A percentile compares a stretch with the other conserved stretches of the same genome.
These are phyloP conservation scores for Tachycineta bicolor DNA, from an alignment of 2,113 vertebrate species.

Conservation along the genomic window DNA sequence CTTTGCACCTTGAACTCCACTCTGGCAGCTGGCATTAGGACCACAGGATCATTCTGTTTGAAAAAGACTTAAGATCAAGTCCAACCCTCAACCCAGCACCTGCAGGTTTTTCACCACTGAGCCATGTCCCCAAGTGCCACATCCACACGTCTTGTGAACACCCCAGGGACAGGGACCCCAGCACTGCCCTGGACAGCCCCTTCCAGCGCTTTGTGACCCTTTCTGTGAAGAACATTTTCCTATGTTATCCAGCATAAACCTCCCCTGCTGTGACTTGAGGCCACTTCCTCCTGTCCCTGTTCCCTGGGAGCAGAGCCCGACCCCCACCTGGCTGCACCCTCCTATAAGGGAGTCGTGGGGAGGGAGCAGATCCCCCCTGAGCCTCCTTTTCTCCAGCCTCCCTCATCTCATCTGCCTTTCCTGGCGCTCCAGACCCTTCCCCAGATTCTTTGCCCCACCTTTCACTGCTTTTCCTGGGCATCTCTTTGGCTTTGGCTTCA, in stretches of 20 bases:
- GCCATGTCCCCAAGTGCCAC: not conserved
- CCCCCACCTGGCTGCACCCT: not conserved
- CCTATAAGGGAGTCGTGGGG: not conserved
- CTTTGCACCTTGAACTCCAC: not conserved
- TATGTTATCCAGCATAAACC: not conserved
- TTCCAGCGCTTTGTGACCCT: not conserved
- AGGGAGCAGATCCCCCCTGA: too few species aligned
- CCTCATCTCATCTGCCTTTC: not conserved
- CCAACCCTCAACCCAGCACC: not conserved
- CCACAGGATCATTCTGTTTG: fast-evolving
- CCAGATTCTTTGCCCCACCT: not conserved
- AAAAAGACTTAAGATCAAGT: not conserved
- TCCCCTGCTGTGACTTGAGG: not conserved
- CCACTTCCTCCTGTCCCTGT: not conserved
- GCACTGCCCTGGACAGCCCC: not conserved
- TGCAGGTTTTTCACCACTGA: not conserved
- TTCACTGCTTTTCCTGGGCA: not conserved
- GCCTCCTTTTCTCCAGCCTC: not conserved
- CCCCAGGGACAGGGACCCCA: not conserved
- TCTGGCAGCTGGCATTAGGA: not conserved
- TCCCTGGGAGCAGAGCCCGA: not conserved
- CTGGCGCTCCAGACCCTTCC: not conserved
- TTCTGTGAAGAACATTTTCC: not conserved
- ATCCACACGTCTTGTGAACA: fast-evolving
- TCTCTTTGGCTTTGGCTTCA: not conserved